Conservation (phyloP, 2,797 vertebrate genomes). For the Ctenopoma multispine region DNA sequence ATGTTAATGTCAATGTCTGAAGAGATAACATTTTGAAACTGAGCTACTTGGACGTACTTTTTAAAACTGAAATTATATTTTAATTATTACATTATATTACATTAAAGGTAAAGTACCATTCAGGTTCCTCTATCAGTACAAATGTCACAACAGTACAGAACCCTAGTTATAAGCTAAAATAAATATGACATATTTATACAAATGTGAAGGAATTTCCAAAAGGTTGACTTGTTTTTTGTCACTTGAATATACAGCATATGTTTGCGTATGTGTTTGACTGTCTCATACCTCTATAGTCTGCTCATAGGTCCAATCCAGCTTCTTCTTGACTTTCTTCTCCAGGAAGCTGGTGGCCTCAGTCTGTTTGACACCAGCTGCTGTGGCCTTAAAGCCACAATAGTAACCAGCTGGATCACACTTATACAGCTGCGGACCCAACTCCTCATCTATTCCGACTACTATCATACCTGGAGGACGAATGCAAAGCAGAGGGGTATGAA, state of each 20-base stretch:
- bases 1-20: no score
- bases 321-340: constrained; percentile 98
- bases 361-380: constrained; percentile 94
- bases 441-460: constrained; percentile 92
- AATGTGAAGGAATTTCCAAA: no score
- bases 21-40: no score
- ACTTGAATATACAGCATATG: neutral
- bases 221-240: no score
- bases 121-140: no score
- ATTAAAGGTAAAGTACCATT: no score
- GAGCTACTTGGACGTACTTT: no score
- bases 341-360: constrained; percentile 96
- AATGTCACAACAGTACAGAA: no score
- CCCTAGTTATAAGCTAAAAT: no score
- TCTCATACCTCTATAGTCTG: constrained; percentile 91
- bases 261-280: neutral
- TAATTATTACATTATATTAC: no score
- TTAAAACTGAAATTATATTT: no score
- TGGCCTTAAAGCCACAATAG: constrained; percentile 97
- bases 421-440: constrained; percentile 92
- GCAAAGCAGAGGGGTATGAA: neutral
- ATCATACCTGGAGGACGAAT: constrained; percentile 89
- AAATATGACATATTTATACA: no score
- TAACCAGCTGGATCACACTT: constrained; percentile 97
- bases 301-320: constrained; percentile 94